Conservation (phyloP, 1,140 invertebrate species). For the Drosophila lowei region DNA sequence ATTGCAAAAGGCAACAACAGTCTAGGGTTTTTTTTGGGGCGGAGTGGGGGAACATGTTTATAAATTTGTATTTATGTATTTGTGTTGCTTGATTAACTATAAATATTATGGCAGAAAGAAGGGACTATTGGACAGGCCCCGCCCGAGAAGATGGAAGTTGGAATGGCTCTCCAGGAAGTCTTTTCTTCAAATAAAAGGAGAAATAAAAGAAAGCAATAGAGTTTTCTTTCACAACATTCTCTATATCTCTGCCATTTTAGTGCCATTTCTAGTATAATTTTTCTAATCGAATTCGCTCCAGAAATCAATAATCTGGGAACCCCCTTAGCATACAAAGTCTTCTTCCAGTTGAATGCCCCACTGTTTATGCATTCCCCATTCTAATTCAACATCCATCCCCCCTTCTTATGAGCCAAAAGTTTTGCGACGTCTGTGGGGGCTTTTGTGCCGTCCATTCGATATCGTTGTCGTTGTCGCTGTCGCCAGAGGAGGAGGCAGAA, state of each 20-base stretch:
- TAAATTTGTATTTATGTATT: constrained; percentile 75
- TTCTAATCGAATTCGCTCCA: no score
- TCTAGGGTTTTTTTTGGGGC: not conserved
- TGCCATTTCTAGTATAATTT: no score
- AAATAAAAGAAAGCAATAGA: no score
- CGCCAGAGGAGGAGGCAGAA: not conserved
- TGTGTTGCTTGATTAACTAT: constrained; percentile 78
- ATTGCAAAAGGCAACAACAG: constrained; percentile 33
- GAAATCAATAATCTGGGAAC: no score
- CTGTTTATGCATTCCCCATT: constrained; percentile 30
- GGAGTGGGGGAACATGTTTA: constrained; percentile 64
- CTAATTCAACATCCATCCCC: constrained; percentile 19
- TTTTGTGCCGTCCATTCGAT: no score
- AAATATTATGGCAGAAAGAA: constrained; percentile 66
- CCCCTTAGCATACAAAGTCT: no score
- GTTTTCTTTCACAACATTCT: no score
- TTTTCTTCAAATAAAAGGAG: no score
- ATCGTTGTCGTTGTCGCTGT: no score
- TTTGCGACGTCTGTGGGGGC: not conserved
- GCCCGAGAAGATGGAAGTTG: constrained; percentile 7
- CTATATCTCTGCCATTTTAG: not conserved
- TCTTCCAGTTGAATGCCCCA: no score
- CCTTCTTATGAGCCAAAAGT: not conserved
- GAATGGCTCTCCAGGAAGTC: constrained; percentile 2
- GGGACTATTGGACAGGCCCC: constrained; percentile 1